Conservation (phyloP, 1,140 invertebrate genomes). For the Aphelinus certus region DNA sequence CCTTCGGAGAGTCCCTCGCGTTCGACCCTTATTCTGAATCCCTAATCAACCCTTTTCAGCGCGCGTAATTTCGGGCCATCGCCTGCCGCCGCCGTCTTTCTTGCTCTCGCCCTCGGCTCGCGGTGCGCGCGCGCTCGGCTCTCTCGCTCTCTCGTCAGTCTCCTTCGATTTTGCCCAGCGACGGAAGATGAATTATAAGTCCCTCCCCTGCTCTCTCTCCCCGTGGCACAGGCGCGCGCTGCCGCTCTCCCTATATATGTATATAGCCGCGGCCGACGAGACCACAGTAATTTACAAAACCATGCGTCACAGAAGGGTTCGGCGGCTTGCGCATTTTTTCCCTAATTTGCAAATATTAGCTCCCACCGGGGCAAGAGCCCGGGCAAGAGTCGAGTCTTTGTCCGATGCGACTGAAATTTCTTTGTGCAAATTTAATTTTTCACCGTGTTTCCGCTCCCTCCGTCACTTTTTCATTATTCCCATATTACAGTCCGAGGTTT, state of each 20-base stretch:
- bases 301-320: slow-evolving; percentile 41
- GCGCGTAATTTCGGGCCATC: slow-evolving; percentile 60
- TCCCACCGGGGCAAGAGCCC: slow-evolving; percentile 4
- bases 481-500: slow-evolving; percentile 5
- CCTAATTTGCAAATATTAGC: slow-evolving; percentile 44
- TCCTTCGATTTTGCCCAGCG: slow-evolving; percentile 36
- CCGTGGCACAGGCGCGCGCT: neutral
- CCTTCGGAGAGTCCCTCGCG: slow-evolving; percentile 49
- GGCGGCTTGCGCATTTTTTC: slow-evolving; percentile 36
- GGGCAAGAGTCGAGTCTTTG: slow-evolving; percentile 27
- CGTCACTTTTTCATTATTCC: neutral
- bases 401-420: slow-evolving; percentile 28
- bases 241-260: neutral
- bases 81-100: slow-evolving; percentile 28
- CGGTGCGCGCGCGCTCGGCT: slow-evolving; percentile 4
- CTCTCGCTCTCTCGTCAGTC: slow-evolving; percentile 30
- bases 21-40: slow-evolving; percentile 61
- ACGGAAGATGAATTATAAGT: slow-evolving; percentile 43
- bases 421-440: slow-evolving; percentile 37
- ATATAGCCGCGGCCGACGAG: slow-evolving; percentile 5
- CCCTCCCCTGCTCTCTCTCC: slow-evolving; percentile 22
- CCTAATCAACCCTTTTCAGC: slow-evolving; percentile 68
- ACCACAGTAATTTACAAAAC: slow-evolving; percentile 43
- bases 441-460: neutral
- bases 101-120: slow-evolving; percentile 22